phyloP scores from a whole-genome alignment of 1,140 invertebrate species.

The Trachymyrmex cornetzi region DNA sequence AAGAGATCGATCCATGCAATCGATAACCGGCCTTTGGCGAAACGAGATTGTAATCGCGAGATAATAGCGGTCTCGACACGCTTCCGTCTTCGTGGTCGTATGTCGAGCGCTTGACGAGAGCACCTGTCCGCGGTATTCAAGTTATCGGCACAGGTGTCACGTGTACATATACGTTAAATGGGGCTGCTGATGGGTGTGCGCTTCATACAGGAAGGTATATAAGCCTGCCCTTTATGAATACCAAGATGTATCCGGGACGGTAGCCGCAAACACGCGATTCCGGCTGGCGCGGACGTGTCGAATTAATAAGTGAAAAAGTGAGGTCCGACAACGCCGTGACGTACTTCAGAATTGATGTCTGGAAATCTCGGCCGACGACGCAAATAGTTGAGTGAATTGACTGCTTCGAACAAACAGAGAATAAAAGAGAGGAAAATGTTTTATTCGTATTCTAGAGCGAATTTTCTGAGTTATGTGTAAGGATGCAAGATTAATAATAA shows the following conservation, averaged over 20 bases:
- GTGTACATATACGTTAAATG: slow-evolving; percentile 33
- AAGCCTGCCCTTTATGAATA: slow-evolving; percentile 85
- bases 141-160: slow-evolving; percentile 72
- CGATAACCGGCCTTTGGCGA: slow-evolving; percentile 37
- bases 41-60: slow-evolving; percentile 54
- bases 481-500: not conserved
- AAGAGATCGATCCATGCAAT: slow-evolving; percentile 12
- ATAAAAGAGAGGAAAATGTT: not conserved
- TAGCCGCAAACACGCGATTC: slow-evolving; percentile 80
- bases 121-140: slow-evolving; percentile 69
- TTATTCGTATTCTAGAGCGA: not conserved
- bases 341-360: slow-evolving; percentile 51
- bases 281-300: slow-evolving; percentile 70
- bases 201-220: slow-evolving; percentile 40
- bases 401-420: not conserved
- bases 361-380: slow-evolving; percentile 46
- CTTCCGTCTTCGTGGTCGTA: slow-evolving; percentile 54
- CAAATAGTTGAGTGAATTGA: slow-evolving; percentile 37
- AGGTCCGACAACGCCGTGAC: slow-evolving; percentile 30
- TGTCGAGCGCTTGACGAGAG: slow-evolving; percentile 23
- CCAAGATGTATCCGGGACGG: slow-evolving; percentile 68
- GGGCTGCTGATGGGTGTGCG: slow-evolving; percentile 15
- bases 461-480: not conserved
- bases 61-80: slow-evolving; percentile 53
- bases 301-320: slow-evolving; percentile 72